A percentile compares a stretch with the other conserved stretches of the same genome.
phyloP scores from a whole-genome alignment of 1,140 invertebrate genomes.

The Thaumatotibia leucotreta region DNA sequence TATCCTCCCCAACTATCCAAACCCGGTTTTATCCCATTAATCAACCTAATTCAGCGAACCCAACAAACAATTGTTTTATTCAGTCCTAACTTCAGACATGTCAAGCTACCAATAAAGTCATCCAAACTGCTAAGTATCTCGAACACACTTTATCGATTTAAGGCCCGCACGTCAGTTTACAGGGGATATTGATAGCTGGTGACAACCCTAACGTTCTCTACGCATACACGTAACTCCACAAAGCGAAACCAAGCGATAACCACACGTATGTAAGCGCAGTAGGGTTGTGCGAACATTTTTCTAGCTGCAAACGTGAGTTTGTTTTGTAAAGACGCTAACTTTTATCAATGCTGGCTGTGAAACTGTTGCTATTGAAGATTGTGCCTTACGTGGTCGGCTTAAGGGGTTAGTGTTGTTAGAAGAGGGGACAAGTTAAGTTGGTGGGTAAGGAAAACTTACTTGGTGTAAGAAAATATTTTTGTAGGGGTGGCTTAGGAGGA shows the following conservation, averaged over 20 bases:
- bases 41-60: conserved; percentile 7
- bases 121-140: neutral
- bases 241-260: neutral
- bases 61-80: conserved; percentile 9
- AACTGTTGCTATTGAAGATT: neutral
- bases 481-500: neutral
- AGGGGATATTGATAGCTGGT: conserved; percentile 9
- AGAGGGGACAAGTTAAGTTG: neutral
- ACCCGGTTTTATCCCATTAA: conserved; percentile 1
- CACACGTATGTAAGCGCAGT: neutral
- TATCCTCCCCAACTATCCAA: neutral
- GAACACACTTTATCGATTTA: conserved; percentile 13
- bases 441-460: conserved; percentile 1
- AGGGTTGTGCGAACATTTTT: neutral
- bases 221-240: neutral
- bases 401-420: neutral
- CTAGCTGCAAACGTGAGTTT: neutral
- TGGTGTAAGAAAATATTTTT: conserved; percentile 12
- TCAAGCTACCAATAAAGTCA: conserved; percentile 3
- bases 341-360: neutral
- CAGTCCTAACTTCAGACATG: conserved; percentile 3
- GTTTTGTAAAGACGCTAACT: neutral
- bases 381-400: neutral
- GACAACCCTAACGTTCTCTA: conserved; percentile 7
- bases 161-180: conserved; percentile 8